A percentile compares a stretch with the other conserved stretches of the same genome.
Evolutionary conservation across 2,888 invertebrate species (phyloP).

Genomic region (Mongoloraphidia duomilia): DNA sequence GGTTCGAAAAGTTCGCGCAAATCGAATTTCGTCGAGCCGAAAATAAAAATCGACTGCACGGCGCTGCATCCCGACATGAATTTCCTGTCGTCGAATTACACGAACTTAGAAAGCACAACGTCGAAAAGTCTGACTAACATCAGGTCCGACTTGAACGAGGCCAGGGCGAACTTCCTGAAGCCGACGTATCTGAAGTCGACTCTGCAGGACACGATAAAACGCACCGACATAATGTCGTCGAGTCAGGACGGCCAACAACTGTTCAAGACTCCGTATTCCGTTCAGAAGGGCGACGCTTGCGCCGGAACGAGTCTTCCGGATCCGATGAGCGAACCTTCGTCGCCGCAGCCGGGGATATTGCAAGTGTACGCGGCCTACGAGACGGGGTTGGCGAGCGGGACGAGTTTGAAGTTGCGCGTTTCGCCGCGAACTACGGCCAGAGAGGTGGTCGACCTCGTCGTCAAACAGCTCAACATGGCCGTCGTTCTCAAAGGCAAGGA

Average conservation of each 20-base stretch:
- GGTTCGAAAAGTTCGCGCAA: conserved; percentile 35
- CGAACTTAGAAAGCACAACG: conserved; percentile 25
- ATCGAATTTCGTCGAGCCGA: conserved; percentile 22
- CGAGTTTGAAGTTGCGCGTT: conserved; percentile 85
- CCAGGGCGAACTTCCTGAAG: conserved; percentile 4
- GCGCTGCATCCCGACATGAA: conserved; percentile 13
- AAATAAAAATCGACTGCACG: conserved; percentile 17
- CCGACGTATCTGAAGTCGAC: conserved; percentile 21
- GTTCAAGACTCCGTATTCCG: too few relatives aligned
- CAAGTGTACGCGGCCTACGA: conserved; percentile 94
- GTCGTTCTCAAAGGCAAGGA: conserved; percentile 73
- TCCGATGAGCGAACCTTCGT: background rate
- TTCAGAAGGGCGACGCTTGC: too few relatives aligned
- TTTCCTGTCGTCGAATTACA: conserved; percentile 12
- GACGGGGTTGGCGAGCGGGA: conserved; percentile 83
- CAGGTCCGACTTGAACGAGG: conserved; percentile 18
- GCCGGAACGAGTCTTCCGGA: background rate
- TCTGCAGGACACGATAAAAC: background rate
- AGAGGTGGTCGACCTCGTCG: conserved; percentile 90
- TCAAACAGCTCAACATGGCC: conserved; percentile 90
- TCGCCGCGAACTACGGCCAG: conserved; percentile 85
- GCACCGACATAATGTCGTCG: background rate
- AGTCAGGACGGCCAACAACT: background rate
- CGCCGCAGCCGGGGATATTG: conserved; percentile 4
- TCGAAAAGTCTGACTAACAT: conserved; percentile 30